Evolutionary conservation across 2,113 vertebrate species (phyloP).

Genomic region (Melierax canorus): DNA sequence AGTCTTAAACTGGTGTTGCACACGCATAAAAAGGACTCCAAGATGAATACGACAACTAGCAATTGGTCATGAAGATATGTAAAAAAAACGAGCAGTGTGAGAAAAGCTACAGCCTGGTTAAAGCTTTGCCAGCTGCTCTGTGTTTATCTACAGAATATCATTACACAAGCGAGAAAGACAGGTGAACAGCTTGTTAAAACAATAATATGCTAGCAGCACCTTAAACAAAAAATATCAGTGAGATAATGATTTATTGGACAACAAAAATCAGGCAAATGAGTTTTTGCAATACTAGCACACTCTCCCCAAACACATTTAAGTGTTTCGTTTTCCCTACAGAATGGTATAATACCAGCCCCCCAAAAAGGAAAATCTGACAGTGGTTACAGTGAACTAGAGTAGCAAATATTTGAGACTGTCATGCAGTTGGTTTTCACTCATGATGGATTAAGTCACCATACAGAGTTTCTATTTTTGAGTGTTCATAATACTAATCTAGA

Average conservation of each 20-base stretch:
- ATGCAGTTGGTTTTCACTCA: not conserved
- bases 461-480: not conserved
- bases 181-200: not conserved
- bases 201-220: not conserved
- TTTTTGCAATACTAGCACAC: not conserved
- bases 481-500: not conserved
- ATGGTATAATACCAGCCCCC: not conserved
- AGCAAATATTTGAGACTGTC: not conserved
- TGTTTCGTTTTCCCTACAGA: not conserved
- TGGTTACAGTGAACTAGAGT: not conserved
- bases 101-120: not conserved
- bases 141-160: slow-evolving; percentile 4
- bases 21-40: not conserved
- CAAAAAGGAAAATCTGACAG: not conserved
- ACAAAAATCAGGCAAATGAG: not conserved
- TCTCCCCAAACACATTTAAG: not conserved
- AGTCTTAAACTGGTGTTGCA: not conserved
- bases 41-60: not conserved
- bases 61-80: not conserved
- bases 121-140: slow-evolving; percentile 19
- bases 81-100: not conserved
- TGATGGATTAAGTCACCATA: not conserved
- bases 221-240: not conserved
- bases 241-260: not conserved
- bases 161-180: not conserved